Conservation (phyloP, 2,113 vertebrate species). For the Emydocephalus ijimae region DNA sequence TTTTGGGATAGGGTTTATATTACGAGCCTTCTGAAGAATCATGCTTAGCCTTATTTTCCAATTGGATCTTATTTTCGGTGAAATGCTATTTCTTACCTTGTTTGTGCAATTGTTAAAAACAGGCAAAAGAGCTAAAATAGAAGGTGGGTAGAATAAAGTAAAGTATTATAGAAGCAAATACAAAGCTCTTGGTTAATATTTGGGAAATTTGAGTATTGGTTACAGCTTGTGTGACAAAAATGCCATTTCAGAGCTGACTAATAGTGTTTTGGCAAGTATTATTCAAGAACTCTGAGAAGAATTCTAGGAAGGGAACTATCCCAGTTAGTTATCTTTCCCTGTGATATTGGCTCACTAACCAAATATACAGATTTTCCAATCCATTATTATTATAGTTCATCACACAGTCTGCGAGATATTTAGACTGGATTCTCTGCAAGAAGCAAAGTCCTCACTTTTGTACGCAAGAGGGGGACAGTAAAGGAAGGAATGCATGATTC, state of each 20-base stretch:
- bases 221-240: not conserved
- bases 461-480: not conserved
- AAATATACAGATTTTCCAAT: not conserved
- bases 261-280: not conserved
- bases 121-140: slow-evolving; percentile 24
- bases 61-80: no score
- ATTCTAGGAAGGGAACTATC: not conserved
- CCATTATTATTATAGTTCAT: not conserved
- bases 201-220: not conserved
- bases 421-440: not conserved
- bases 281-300: not conserved
- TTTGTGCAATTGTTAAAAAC: slow-evolving; percentile 25
- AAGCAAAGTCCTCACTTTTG: not conserved
- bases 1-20: no score
- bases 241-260: not conserved
- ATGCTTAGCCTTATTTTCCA: no score
- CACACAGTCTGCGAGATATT: not conserved
- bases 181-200: slow-evolving; percentile 13
- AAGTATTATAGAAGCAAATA: not conserved
- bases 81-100: not conserved
- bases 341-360: not conserved
- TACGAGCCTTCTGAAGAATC: no score
- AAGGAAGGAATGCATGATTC: not conserved
- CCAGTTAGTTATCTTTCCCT: not conserved
- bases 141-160: not conserved